Percentiles rank a stretch among this genome's conserved stretches.
These are phyloP conservation scores for Acleris literana DNA, from an alignment of 2,888 invertebrate genomes.

Conservation along the genomic window DNA sequence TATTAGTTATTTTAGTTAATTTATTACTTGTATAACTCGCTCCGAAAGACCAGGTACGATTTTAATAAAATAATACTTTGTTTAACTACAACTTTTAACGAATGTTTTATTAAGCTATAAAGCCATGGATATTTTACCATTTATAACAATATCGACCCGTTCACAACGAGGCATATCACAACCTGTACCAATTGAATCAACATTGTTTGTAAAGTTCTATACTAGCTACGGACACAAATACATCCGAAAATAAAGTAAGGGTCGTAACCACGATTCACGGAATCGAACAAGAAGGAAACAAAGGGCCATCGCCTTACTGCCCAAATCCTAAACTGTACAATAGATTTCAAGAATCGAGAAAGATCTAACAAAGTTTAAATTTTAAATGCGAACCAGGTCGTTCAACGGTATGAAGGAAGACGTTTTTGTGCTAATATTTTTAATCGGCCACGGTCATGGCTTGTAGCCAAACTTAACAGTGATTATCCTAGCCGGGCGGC, in stretches of 20 bases:
- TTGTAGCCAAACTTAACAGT: conserved; percentile 61
- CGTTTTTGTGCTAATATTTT: conserved; percentile 79
- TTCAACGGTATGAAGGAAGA: conserved; percentile 82
- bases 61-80: conserved; percentile 80
- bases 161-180: conserved; percentile 83
- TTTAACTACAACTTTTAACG: conserved; percentile 81
- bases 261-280: conserved; percentile 81
- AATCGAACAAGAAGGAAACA: conserved; percentile 81
- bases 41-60: conserved; percentile 76
- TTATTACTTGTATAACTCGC: conserved; percentile 77
- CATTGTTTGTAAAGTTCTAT: conserved; percentile 83
- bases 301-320: conserved; percentile 73
- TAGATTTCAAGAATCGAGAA: conserved; percentile 77
- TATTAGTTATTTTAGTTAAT: conserved; percentile 59
- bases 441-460: conserved; percentile 55
- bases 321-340: conserved; percentile 80
- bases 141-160: conserved; percentile 84
- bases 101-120: conserved; percentile 80
- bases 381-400: conserved; percentile 77
- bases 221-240: conserved; percentile 82
- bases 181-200: conserved; percentile 84
- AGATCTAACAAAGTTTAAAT: conserved; percentile 77
- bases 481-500: conserved; percentile 57
- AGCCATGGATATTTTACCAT: conserved; percentile 81
- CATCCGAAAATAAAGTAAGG: conserved; percentile 81